A percentile compares a stretch with the other conserved stretches of the same genome.
phyloP scores from a whole-genome alignment of 1,140 invertebrate genomes.

The Diachasma alloeum region DNA sequence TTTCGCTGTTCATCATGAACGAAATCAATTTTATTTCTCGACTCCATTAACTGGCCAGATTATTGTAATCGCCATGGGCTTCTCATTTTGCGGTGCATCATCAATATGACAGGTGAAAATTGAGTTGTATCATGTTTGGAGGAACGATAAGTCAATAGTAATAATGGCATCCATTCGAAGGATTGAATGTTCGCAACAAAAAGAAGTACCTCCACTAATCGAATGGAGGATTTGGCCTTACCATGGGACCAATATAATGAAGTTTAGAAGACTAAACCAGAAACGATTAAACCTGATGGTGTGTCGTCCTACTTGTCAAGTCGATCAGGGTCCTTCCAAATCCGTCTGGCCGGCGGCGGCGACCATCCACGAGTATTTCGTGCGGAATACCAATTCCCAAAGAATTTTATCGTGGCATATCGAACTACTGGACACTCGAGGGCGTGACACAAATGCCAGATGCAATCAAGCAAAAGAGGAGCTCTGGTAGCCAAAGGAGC shows the following conservation, averaged over 20 bases:
- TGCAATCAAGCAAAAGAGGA: constrained; percentile 56
- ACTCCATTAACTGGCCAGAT: too few species aligned
- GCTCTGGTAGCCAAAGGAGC: not conserved
- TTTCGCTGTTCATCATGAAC: too few species aligned
- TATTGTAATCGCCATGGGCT: too few species aligned
- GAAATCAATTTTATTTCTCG: too few species aligned
- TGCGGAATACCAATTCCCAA: constrained; percentile 60
- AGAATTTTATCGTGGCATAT: constrained; percentile 59
- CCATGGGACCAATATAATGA: not conserved
- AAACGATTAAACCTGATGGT: constrained; percentile 1
- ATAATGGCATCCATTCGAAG: too few species aligned
- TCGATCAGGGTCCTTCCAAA: constrained; percentile 50
- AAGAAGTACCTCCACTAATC: not conserved
- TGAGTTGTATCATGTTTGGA: too few species aligned
- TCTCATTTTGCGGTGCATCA: not conserved
- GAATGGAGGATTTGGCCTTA: not conserved
- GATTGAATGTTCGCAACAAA: not conserved
- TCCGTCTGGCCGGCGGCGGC: constrained; percentile 59
- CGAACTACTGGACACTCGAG: constrained; percentile 60
- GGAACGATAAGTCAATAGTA: too few species aligned
- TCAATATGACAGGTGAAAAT: too few species aligned
- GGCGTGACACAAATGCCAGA: constrained; percentile 66
- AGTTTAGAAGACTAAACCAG: not conserved
- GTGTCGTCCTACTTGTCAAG: not conserved
- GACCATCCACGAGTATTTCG: constrained; percentile 27